phyloP scores from a whole-genome alignment of 2,888 invertebrate species.

The Papilio protenor region DNA sequence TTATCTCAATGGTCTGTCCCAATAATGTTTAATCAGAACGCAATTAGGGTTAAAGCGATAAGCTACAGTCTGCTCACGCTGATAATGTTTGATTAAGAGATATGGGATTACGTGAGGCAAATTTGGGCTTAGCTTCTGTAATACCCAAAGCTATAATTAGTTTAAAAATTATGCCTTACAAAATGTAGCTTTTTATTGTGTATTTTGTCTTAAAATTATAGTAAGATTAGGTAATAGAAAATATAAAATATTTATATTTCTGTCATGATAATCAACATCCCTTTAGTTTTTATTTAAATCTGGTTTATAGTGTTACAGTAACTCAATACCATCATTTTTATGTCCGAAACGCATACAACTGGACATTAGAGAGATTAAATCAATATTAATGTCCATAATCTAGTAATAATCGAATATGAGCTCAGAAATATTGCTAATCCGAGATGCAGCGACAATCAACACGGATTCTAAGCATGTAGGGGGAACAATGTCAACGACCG shows the following conservation, averaged over 20 bases:
- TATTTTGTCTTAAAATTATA: neutral
- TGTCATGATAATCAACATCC: neutral
- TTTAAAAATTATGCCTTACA: neutral
- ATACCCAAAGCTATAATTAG: neutral
- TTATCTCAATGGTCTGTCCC: slow-evolving; percentile 9
- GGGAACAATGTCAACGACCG: slow-evolving; percentile 82
- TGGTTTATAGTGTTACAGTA: neutral
- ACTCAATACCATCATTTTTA: neutral
- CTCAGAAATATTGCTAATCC: slow-evolving; percentile 75
- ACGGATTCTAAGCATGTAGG: slow-evolving; percentile 73
- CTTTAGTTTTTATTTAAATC: neutral
- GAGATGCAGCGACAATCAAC: slow-evolving; percentile 71
- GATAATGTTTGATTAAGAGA: slow-evolving; percentile 35
- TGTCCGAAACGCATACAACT: slow-evolving; percentile 37
- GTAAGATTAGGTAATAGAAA: neutral
- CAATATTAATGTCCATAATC: slow-evolving; percentile 43
- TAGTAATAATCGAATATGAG: slow-evolving; percentile 49
- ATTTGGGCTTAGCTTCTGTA: slow-evolving; percentile 1
- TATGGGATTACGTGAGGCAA: slow-evolving; percentile 13
- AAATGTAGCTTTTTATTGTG: neutral
- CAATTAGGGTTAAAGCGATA: slow-evolving; percentile 40
- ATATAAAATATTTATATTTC: no score
- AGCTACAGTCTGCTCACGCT: slow-evolving; percentile 22
- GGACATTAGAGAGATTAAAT: slow-evolving; percentile 57
- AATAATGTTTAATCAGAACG: slow-evolving; percentile 8